Conservation (phyloP, 2,797 vertebrate species). For the Anguilla marmorata region DNA sequence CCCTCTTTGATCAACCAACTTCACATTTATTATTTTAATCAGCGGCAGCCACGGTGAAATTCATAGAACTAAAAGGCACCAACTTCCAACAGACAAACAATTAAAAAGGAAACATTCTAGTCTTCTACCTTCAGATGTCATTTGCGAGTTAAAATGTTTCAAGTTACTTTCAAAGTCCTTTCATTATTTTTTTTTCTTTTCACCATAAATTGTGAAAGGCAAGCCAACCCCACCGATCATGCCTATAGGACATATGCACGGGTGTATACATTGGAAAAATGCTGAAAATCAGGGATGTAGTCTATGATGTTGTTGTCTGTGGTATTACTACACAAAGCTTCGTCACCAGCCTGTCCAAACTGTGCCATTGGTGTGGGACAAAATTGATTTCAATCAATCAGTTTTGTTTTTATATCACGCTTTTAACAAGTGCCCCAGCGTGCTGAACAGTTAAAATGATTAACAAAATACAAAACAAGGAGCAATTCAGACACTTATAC, state of each 20-base stretch:
- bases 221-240: neutral
- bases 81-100: neutral
- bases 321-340: neutral
- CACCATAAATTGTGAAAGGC: neutral
- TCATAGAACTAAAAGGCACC: neutral
- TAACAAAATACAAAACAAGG: too few species aligned
- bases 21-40: neutral
- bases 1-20: neutral
- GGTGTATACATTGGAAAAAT: neutral
- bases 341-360: neutral
- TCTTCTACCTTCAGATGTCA: neutral
- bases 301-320: neutral
- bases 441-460: too few species aligned
- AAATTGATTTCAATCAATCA: neutral
- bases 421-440: neutral
- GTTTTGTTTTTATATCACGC: too few species aligned
- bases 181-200: neutral
- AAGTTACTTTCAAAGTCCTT: neutral
- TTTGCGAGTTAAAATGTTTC: neutral
- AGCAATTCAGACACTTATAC: too few species aligned
- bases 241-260: neutral
- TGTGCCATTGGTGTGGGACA: neutral
- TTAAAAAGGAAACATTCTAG: constrained; percentile 5
- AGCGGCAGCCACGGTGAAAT: constrained; percentile 2
- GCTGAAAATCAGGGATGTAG: neutral